Evolutionary conservation across 2,797 vertebrate species (phyloP).

Genomic region (Limnodromus scolopaceus): DNA sequence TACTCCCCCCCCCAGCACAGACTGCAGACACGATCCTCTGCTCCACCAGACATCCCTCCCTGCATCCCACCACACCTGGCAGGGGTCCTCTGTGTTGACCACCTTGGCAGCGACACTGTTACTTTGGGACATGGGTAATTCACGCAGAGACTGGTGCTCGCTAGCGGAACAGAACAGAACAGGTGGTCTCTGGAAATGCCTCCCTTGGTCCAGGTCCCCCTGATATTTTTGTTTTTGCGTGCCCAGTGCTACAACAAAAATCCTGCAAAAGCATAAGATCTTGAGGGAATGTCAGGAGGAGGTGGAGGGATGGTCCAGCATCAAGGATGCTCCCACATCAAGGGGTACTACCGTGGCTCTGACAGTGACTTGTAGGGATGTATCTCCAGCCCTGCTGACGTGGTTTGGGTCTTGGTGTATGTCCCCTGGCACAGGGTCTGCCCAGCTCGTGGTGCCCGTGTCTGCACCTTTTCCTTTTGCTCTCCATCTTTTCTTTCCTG

Average conservation of each 20-base stretch:
- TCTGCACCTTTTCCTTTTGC: neutral
- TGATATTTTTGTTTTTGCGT: neutral
- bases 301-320: accelerated
- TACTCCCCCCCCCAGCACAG: neutral
- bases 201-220: neutral
- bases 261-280: neutral
- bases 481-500: neutral
- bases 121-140: neutral
- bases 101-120: neutral
- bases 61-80: accelerated
- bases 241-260: neutral
- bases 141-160: neutral
- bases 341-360: accelerated
- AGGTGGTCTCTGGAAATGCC: neutral
- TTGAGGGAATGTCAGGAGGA: neutral
- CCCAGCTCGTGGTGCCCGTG: neutral
- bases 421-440: neutral
- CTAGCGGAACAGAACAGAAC: neutral
- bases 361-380: neutral
- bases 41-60: neutral
- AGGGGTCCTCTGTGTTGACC: neutral
- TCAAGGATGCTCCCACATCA: neutral
- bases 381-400: neutral
- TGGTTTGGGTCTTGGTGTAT: neutral
- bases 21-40: accelerated